Percentiles rank a stretch among this genome's conserved stretches.
These are phyloP conservation scores for Otus sunia DNA, from an alignment of 2,113 vertebrate genomes.

Conservation along the genomic window DNA sequence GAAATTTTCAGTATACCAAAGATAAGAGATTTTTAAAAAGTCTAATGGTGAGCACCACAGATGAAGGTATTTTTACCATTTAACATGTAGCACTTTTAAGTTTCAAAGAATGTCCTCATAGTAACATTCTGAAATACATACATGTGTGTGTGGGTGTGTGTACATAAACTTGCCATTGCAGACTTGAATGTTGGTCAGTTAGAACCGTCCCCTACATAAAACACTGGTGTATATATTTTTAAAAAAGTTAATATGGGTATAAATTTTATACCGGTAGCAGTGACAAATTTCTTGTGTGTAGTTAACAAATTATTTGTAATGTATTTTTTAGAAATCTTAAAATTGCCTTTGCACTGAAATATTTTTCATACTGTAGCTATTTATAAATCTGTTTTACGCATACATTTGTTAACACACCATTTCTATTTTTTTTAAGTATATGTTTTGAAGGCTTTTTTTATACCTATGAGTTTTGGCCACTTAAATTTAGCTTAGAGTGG, in stretches of 20 bases:
- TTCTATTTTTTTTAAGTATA: slow-evolving; percentile 76
- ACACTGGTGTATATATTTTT: slow-evolving; percentile 70
- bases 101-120: slow-evolving; percentile 11
- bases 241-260: slow-evolving; percentile 55
- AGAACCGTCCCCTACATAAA: slow-evolving; percentile 48
- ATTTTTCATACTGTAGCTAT: slow-evolving; percentile 82
- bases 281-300: slow-evolving; percentile 70
- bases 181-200: slow-evolving; percentile 40
- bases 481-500: slow-evolving; percentile 55
- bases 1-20: slow-evolving; percentile 68
- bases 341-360: slow-evolving; percentile 81
- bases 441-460: slow-evolving; percentile 76
- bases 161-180: slow-evolving; percentile 21
- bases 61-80: background rate
- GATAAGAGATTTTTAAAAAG: background rate
- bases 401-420: slow-evolving; percentile 72
- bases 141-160: background rate
- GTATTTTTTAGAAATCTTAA: slow-evolving; percentile 80
- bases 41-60: background rate
- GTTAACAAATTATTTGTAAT: slow-evolving; percentile 78
- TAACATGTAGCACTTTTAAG: slow-evolving; percentile 36
- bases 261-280: slow-evolving; percentile 60
- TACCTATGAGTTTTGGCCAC: slow-evolving; percentile 69
- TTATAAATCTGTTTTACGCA: slow-evolving; percentile 74
- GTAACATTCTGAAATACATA: background rate